phyloP scores from a whole-genome alignment of 2,888 invertebrate genomes.

The Unio pictorum region DNA sequence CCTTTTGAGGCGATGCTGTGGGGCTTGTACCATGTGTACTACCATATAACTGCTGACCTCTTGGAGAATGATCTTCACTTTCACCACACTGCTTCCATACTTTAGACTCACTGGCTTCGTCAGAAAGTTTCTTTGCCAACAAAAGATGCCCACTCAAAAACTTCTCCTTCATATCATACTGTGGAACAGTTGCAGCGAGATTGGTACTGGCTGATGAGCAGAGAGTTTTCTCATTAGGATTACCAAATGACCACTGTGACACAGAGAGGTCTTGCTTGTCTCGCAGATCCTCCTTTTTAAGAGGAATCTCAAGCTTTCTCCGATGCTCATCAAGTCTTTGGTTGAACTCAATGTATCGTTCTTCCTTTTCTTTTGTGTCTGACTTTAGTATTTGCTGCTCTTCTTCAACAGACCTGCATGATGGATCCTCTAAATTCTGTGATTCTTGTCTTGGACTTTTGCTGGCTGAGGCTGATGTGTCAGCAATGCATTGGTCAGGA shows the following conservation, averaged over 20 bases:
- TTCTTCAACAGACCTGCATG: no score
- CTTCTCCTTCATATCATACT: conserved; percentile 22
- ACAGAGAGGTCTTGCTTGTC: background rate
- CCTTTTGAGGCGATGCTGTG: conserved; percentile 2
- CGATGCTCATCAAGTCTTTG: conserved; percentile 26
- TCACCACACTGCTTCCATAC: conserved; percentile 68
- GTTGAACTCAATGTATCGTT: conserved; percentile 14
- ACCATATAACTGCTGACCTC: conserved; percentile 7
- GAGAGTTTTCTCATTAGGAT: background rate
- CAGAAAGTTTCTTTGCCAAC: conserved; percentile 72
- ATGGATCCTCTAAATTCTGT: no score
- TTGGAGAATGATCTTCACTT: conserved; percentile 1
- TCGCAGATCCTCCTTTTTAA: conserved; percentile 9
- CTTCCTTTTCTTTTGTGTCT: no score
- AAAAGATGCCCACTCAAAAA: conserved; percentile 70
- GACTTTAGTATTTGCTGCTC: no score
- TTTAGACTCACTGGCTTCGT: conserved; percentile 67
- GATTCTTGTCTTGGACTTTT: no score
- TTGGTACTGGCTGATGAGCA: conserved; percentile 15
- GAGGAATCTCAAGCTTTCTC: conserved; percentile 19
- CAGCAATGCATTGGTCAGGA: no score
- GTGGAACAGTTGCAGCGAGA: conserved; percentile 20
- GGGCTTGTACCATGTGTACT: background rate
- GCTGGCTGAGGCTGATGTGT: no score
- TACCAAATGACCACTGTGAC: background rate